phyloP scores from a whole-genome alignment of 2,888 invertebrate species.

The Parthenolecanium corni region DNA sequence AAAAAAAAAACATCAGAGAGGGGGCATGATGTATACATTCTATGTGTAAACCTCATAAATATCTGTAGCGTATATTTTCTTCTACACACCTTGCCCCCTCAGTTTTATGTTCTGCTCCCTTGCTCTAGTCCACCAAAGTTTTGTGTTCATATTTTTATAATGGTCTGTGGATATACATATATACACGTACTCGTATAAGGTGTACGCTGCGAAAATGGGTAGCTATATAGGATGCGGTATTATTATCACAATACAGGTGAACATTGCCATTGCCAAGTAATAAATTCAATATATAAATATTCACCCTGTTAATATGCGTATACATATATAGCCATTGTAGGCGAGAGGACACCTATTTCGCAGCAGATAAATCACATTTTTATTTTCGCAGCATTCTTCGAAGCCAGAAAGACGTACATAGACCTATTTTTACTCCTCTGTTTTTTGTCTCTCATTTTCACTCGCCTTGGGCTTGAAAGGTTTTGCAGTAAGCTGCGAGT shows the following conservation, averaged over 20 bases:
- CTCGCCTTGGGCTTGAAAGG: background rate
- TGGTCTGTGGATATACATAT: too few species aligned
- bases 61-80: background rate
- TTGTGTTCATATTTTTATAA: conserved; percentile 1
- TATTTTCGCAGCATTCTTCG: background rate
- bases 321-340: background rate
- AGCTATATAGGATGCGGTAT: background rate
- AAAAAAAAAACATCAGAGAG: too few species aligned
- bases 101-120: background rate
- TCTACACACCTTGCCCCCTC: background rate
- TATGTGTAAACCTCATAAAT: background rate
- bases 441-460: background rate
- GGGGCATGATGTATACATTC: background rate
- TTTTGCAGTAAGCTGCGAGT: too few species aligned
- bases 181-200: too few species aligned
- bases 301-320: background rate
- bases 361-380: conserved; percentile 4
- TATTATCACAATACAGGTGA: conserved; percentile 5
- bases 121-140: background rate
- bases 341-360: too few species aligned
- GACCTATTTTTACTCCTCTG: background rate
- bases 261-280: background rate
- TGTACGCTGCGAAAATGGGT: background rate
- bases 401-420: background rate
- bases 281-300: conserved; percentile 2